A percentile compares a stretch with the other conserved stretches of the same genome.
Conservation (phyloP, 2,888 invertebrate species). For the Drosophila rubida region DNA sequence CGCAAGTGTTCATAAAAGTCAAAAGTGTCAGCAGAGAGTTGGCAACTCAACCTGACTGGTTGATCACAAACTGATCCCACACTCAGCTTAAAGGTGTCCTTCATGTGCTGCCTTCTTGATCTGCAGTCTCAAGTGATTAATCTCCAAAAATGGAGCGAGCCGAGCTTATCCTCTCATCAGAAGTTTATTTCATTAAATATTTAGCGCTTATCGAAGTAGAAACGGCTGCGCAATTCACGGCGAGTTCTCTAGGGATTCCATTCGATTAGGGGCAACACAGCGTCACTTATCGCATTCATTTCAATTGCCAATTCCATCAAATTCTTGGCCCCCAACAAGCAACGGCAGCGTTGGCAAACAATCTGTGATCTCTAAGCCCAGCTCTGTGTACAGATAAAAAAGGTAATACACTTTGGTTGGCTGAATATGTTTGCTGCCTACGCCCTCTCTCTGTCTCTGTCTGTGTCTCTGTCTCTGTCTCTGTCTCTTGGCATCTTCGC, state of each 20-base stretch:
- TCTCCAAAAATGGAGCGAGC: too few relatives aligned
- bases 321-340: not conserved
- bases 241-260: not conserved
- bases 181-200: too few relatives aligned
- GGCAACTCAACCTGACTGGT: not conserved
- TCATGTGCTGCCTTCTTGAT: too few relatives aligned
- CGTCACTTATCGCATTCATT: not conserved
- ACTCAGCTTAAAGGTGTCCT: not conserved
- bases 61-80: not conserved
- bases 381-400: slow-evolving; percentile 15
- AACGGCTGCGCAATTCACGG: not conserved
- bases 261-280: slow-evolving; percentile 1
- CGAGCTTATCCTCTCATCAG: too few relatives aligned
- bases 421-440: not conserved
- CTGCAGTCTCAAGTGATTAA: too few relatives aligned
- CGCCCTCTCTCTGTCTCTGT: not conserved
- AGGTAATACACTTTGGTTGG: slow-evolving; percentile 30
- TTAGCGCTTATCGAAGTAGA: too few relatives aligned
- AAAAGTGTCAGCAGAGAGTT: not conserved
- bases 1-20: not conserved
- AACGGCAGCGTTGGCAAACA: slow-evolving; percentile 13
- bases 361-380: slow-evolving; percentile 8
- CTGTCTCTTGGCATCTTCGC: not conserved
- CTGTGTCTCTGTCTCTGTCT: slow-evolving; percentile 4
- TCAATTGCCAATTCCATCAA: slow-evolving; percentile 13